Base-by-base conservation (phyloP, 30 jellyfish, hydroid and myxozoan species). In the Aurelia aurita complex sp. Pacific region DNA sequence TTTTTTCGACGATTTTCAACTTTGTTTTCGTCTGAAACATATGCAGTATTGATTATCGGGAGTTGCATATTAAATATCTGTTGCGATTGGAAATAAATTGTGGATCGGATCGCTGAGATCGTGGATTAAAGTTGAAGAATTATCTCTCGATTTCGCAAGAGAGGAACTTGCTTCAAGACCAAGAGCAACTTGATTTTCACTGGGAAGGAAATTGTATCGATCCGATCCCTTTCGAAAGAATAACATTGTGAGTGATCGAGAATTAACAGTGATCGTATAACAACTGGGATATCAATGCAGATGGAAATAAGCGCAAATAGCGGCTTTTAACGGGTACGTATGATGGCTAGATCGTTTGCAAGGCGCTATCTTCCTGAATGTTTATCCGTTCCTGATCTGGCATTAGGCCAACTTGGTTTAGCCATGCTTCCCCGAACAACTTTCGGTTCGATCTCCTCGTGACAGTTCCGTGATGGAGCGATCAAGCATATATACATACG, bases 371-470 rank as follows among this genome's bases (percentile, higher is more conserved):
- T 61, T 61, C 70, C 57, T 17, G 1, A 61, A 61, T 61, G 70
- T 61, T n/a, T 61, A 61, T 23, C 70, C 38, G 52, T 75, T 10
- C 62, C n/a, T 53, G 75, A 40, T 17, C 38, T 79, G 89, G 89
- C 89, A 64, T 79, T 79, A 79, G 91, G 91, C 91, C 91, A 71
- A 68, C 83, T 46, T 46, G 5, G 43, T 40, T 79, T 52, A 71
- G 79, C 72, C 93, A 84, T 73, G 93, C 85, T 84, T 73, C 82
- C 73, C 74, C 64, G 59, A 69, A 78, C 67, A 42, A 67, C 82
- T 78, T 35, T 19, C 80, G 74, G 51, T 67, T 40, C 87, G 19
- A 40, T 78, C 14, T 23, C 38, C 85, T 55, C 85, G 61, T 75
- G 74, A 57, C 85, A 50, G 32, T 46, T 75, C 46, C 69, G 53